These are phyloP conservation scores for Eurytoma adleriae DNA, from an alignment of 2,888 invertebrate species.

Conservation along the genomic window DNA sequence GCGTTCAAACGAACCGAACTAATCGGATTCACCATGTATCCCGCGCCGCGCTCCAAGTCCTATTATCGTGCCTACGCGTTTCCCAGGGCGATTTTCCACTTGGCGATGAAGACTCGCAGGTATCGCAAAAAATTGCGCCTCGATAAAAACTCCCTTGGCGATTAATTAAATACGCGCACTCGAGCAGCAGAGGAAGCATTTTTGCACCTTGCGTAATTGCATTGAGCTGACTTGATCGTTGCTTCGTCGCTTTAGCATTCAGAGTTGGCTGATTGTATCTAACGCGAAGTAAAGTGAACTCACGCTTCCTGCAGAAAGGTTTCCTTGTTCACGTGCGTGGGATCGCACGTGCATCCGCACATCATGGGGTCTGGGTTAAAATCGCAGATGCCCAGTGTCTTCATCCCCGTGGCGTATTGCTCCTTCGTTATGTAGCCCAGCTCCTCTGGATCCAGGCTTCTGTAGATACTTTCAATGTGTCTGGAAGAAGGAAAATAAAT, in stretches of 20 bases:
- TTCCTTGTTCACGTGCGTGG: constrained; percentile 61
- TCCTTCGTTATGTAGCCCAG: constrained; percentile 63
- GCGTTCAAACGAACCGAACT: constrained; percentile 63
- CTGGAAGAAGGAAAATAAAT: constrained; percentile 58
- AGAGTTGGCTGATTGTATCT: no score
- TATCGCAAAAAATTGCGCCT: constrained; percentile 14
- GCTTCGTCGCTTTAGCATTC: no score
- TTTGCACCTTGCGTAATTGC: no score
- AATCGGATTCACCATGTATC: constrained; percentile 69
- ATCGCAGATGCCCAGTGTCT: constrained; percentile 63
- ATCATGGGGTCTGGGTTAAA: constrained; percentile 62
- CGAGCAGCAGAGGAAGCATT: no score
- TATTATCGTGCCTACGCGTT: constrained; percentile 56
- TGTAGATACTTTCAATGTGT: constrained; percentile 67
- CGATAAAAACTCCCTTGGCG: constrained; percentile 8
- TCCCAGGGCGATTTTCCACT: constrained; percentile 53
- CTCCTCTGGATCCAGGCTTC: constrained; percentile 64
- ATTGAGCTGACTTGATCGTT: no score
- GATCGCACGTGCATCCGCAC: constrained; percentile 57
- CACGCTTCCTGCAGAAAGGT: constrained; percentile 66
- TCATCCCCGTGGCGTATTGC: constrained; percentile 66
- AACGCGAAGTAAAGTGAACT: constrained; percentile 54
- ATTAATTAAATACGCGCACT: not conserved
- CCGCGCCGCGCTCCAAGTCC: constrained; percentile 62
- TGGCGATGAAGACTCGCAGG: not conserved